Base-by-base conservation (phyloP, 2,888 invertebrate genomes). In the Lottia scabra region DNA sequence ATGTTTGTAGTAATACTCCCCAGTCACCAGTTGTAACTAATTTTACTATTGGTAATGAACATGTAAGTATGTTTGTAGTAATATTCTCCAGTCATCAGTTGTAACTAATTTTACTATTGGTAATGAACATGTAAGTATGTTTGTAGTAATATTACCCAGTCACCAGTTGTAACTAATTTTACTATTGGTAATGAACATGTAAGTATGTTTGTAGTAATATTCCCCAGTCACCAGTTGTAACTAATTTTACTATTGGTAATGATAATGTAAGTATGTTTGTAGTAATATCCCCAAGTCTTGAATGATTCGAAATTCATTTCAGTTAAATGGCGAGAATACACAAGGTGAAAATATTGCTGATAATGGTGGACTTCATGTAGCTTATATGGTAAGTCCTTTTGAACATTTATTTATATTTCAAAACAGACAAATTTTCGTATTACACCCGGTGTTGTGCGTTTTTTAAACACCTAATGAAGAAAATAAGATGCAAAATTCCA, bases 331-430 rank as follows among this genome's bases (percentile, higher is more conserved):
- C 65, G 93, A 96, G 78, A 96, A 95, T 85, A 97, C 96, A 0
- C 96, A 96, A 91, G 97, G 96, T 15, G 97, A 97, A 89, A 97
- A 97, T 88, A 97, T 97, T 71, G 97, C 97, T 0, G 97, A 97
- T 88, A 97, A 97, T 87, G 97, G 96, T 3, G 97, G 97, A 1
- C 93, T 97, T 74, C 97, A 96, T 88, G 95, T 96, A 88, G 95
- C 97, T 0, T 97, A 96, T 89, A 91, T 93, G 76, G 96, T 96
- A 91, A 90, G 90, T 80, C 10, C n/a, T n/a, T 38, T 10, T 1
- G 38, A 38, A 38, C 5, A 1, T 38, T 38, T 38, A 10, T 8
- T 6, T 38, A 38, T 5, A 38, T 38, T 38, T 38, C 38, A 38
- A 38, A 38, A 38, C 38, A 5, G 38, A 38, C 10, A 38, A 38